These are phyloP conservation scores for Tetrao urogallus DNA, from an alignment of 2,113 vertebrate genomes.

Conservation along the genomic window DNA sequence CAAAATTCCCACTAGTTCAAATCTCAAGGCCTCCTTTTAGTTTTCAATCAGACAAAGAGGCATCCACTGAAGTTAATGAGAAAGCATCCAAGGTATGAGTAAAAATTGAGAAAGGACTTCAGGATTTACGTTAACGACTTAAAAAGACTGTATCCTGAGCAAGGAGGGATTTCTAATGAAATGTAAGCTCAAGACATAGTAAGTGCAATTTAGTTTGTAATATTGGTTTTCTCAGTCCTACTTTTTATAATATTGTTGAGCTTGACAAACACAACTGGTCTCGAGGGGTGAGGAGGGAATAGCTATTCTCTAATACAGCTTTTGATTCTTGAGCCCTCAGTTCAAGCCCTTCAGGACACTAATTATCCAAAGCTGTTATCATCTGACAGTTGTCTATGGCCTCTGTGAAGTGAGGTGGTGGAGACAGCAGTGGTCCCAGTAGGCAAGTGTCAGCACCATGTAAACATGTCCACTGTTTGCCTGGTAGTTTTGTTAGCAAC, in stretches of 20 bases:
- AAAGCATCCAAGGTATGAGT: background rate
- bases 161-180: conserved; percentile 40
- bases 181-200: background rate
- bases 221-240: conserved; percentile 53
- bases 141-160: background rate
- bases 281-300: background rate
- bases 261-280: background rate
- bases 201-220: conserved; percentile 43
- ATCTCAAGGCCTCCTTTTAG: conserved; percentile 29
- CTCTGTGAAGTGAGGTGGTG: background rate
- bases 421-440: background rate
- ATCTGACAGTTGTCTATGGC: conserved; percentile 34
- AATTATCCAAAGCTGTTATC: conserved; percentile 58
- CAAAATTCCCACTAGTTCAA: conserved; percentile 43
- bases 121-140: conserved; percentile 41
- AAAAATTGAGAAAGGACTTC: conserved; percentile 45
- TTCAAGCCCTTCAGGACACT: conserved; percentile 55
- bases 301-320: conserved; percentile 31
- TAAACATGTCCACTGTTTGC: background rate
- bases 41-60: conserved; percentile 40
- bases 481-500: conserved; percentile 15
- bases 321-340: conserved; percentile 43
- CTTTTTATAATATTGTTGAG: conserved; percentile 30
- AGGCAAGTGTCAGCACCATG: background rate
- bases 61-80: conserved; percentile 34